Percentiles rank a stretch among this genome's conserved stretches.
phyloP scores from a whole-genome alignment of 2,113 vertebrate species.

The Syrrhaptes paradoxus region DNA sequence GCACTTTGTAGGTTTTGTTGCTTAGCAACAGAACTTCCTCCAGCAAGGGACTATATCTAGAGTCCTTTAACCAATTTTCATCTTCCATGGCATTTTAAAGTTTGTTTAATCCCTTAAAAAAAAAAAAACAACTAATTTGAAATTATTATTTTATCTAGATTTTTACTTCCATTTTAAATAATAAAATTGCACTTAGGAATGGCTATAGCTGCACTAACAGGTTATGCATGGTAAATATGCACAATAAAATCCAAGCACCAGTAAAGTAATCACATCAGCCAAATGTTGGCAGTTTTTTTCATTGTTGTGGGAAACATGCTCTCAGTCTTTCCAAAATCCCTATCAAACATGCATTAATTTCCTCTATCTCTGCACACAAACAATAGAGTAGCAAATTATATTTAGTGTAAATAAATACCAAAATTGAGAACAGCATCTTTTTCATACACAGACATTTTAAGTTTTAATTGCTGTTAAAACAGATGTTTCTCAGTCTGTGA shows the following conservation, averaged over 20 bases:
- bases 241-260: neutral
- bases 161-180: neutral
- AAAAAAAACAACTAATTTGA: no score
- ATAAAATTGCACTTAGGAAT: neutral
- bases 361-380: neutral
- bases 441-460: neutral
- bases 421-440: neutral
- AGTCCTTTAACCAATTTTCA: neutral
- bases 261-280: neutral
- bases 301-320: neutral
- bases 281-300: neutral
- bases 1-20: neutral
- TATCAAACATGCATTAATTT: neutral
- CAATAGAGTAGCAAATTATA: neutral
- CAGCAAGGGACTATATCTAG: neutral
- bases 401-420: constrained; percentile 8
- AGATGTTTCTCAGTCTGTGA: neutral
- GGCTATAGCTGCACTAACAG: neutral
- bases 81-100: neutral
- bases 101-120: neutral
- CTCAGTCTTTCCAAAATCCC: neutral
- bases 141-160: no score
- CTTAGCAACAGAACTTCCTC: constrained; percentile 27
- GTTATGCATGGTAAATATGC: neutral
- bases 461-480: neutral